Evolutionary conservation across 2,113 vertebrate species (phyloP).

Genomic region (Lepisosteus osseus): DNA sequence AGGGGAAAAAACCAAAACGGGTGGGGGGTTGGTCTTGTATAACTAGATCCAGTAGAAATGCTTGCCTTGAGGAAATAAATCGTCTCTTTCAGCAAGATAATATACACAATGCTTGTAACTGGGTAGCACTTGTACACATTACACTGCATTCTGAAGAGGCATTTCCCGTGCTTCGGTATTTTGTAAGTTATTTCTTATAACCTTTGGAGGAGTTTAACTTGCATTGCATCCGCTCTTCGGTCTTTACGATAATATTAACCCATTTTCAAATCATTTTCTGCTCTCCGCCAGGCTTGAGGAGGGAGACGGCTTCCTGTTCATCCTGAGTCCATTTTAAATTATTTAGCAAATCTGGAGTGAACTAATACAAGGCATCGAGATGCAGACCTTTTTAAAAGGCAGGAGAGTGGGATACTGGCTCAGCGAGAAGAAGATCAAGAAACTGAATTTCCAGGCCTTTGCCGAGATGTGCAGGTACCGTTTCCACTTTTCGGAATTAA

Average conservation of each 20-base stretch:
- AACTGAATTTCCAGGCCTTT: constrained; percentile 95
- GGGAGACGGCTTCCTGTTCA: constrained; percentile 23
- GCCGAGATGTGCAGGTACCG: constrained; percentile 90
- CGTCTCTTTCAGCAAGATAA: background rate
- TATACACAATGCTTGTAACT: background rate
- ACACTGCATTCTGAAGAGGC: background rate
- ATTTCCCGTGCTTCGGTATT: constrained; percentile 1
- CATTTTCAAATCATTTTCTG: background rate
- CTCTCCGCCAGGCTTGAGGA: background rate
- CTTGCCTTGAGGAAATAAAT: background rate
- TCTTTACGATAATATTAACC: background rate
- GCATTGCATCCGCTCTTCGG: background rate
- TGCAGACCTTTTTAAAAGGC: constrained; percentile 94
- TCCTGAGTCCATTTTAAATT: constrained; percentile 39
- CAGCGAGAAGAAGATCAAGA: constrained; percentile 97
- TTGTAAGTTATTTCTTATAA: constrained; percentile 12
- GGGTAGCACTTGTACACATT: background rate
- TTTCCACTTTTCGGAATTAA: too few relatives aligned
- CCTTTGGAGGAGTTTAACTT: constrained; percentile 5
- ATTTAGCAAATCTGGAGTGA: constrained; percentile 36
- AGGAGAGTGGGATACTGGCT: constrained; percentile 95
- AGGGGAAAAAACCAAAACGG: background rate
- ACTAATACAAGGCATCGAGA: constrained; percentile 50
- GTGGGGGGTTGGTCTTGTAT: background rate
- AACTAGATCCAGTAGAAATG: background rate